Evolutionary conservation across 1,140 invertebrate genomes (phyloP), one percentile per base, ranked within the genome.

Genomic region (Pissodes strobi): DNA sequence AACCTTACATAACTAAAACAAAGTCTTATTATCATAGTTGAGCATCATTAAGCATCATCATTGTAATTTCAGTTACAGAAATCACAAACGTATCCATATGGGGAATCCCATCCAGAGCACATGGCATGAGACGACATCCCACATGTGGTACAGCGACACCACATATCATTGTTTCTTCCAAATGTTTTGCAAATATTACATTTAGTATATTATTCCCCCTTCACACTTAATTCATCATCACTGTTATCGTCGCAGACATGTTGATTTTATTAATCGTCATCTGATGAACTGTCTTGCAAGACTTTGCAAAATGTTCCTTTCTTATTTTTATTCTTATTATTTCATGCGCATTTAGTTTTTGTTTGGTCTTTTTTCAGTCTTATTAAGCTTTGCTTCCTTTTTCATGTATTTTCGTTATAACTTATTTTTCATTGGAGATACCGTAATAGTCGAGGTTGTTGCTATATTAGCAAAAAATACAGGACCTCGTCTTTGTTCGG

Each of bases 151-250:
- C 72, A 73, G 25, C 68, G 55, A 65, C 72, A 74, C 71, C 72
- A 75, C 48, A 72, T 4, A 61, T 73, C 72, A 46, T 72, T 72
- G 67, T 73, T 71, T 69, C 61, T 66, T 63, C 67, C 66, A 66
- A 59, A 38, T 37, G 65, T 45, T 25, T 58, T 27, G 34, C 66
- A 68, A 34, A 51, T 27, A 19, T 59, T 67, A 57, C 73, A 76
- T 61, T 68, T 68, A 30, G 72, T 73, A 19, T 55, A 55, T 37
- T 69, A 53, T 49, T 72, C 72, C 38, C 66, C 64, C 34, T 68
- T 69, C 18, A 64, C 69, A 66, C 65, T 39, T 17, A 67, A 67
- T 55, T 72, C 68, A 23, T 74, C 72, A 64, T 76, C 66, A 46
- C 52, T 67, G 5, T 67, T 27, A 62, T 71, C 59, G 37, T 71